phyloP scores from a whole-genome alignment of 1,140 invertebrate species.

The Periplaneta americana region DNA sequence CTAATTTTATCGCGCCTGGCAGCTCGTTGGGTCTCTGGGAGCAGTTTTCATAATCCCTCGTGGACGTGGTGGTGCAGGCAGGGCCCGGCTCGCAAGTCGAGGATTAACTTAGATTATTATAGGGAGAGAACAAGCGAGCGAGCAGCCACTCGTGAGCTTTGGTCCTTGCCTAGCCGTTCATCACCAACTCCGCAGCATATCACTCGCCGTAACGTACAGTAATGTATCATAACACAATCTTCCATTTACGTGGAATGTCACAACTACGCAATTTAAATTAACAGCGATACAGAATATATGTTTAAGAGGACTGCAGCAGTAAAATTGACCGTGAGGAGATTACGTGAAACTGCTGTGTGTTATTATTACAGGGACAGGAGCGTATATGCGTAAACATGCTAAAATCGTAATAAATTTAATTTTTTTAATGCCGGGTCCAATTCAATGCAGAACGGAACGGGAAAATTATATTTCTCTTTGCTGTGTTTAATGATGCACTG shows the following conservation, averaged over 20 bases:
- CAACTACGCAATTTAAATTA: not conserved
- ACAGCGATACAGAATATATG: not conserved
- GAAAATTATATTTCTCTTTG: no score
- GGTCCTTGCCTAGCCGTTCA: not conserved
- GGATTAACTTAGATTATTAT: not conserved
- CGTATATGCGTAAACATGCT: no score
- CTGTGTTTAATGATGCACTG: no score
- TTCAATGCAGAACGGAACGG: no score
- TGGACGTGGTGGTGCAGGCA: not conserved
- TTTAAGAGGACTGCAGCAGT: no score
- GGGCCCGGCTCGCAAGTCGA: not conserved
- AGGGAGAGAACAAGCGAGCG: not conserved
- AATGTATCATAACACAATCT: no score
- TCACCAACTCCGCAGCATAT: not conserved
- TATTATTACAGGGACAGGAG: no score
- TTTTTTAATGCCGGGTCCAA: no score
- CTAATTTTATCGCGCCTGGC: not conserved
- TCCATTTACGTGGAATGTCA: not conserved
- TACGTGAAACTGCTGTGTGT: no score
- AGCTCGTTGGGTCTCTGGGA: not conserved
- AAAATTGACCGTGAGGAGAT: no score
- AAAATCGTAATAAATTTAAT: no score
- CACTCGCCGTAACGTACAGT: not conserved
- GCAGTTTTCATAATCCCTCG: not conserved
- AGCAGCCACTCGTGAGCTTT: not conserved